phyloP scores from a whole-genome alignment of 2,797 vertebrate genomes.

The Coendou prehensilis region DNA sequence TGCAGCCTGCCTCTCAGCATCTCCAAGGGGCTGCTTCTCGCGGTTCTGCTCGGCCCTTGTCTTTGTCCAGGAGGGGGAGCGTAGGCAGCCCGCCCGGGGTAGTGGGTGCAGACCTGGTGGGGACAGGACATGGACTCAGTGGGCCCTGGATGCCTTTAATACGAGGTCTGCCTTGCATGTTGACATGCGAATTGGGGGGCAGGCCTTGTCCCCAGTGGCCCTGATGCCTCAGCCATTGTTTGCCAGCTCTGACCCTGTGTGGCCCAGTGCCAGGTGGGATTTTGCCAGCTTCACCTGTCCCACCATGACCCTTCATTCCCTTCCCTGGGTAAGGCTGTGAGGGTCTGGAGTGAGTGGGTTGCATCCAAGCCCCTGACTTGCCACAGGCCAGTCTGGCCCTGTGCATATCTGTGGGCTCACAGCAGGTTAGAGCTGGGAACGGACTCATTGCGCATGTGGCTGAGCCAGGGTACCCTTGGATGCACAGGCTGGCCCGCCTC shows the following conservation, averaged over 20 bases:
- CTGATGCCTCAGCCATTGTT: background rate
- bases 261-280: background rate
- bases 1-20: conserved; percentile 89
- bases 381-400: background rate
- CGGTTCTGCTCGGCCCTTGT: conserved; percentile 91
- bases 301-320: background rate
- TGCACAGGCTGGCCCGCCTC: background rate
- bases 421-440: background rate
- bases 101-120: conserved; percentile 90
- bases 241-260: background rate
- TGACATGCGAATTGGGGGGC: background rate
- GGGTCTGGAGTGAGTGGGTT: background rate
- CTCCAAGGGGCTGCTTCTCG: conserved; percentile 94
- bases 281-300: background rate
- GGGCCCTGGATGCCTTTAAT: background rate
- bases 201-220: background rate
- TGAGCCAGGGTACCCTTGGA: background rate
- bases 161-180: background rate
- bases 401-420: background rate
- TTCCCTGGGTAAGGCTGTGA: background rate
- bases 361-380: background rate
- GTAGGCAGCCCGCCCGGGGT: conserved; percentile 93
- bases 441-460: background rate
- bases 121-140: background rate
- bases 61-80: conserved; percentile 96